Evolutionary conservation across 1,140 invertebrate species (phyloP), one percentile per base, ranked within the genome.

Genomic region (Eubasilissa regina): DNA sequence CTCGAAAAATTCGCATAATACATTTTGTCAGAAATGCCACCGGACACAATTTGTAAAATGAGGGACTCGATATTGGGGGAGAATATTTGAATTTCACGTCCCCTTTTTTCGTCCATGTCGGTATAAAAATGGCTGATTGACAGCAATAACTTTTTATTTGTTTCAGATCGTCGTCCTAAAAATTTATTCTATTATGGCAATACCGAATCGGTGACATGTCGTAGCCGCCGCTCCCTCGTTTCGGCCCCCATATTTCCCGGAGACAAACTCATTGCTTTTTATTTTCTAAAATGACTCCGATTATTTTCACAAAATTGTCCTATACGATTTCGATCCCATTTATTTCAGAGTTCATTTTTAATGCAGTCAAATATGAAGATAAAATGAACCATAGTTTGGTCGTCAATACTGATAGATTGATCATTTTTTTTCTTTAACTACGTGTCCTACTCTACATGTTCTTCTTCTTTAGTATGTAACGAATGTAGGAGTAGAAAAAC

Each of bases 91-190:
- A 44, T 64, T 64, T 35, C 60, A 15, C 19, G n/a, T 64, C 43
- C 43, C 21, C 43, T 4, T 64, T 15, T 44, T 35, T 25, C 60
- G 11, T 15, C 60, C 35, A 13, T 64, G 8, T 12, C n/a, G 21
- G 60, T 9, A 64, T 64, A 35, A 64, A 64, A 64, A 64, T 35
- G 60, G 60, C 60, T 64, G 60, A 64, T 64, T 64, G 60, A 64
- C 60, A 64, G 60, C 60, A 43, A 44, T 64, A 64, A 64, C 60
- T 64, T 64, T 64, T 64, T 64, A 64, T 64, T 64, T 64, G 60
- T 64, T 64, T 64, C 60, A 25, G 60, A 25, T 64, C 60, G 60
- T 64, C 19, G 60, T 44, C 13, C 60, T 64, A 64, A 64, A 64
- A 64, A 25, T 64, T 64, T 64, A 64, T 64, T 64, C 60, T 64